These are phyloP conservation scores for Operophtera brumata DNA, from an alignment of 2,888 invertebrate genomes.

Conservation along the genomic window DNA sequence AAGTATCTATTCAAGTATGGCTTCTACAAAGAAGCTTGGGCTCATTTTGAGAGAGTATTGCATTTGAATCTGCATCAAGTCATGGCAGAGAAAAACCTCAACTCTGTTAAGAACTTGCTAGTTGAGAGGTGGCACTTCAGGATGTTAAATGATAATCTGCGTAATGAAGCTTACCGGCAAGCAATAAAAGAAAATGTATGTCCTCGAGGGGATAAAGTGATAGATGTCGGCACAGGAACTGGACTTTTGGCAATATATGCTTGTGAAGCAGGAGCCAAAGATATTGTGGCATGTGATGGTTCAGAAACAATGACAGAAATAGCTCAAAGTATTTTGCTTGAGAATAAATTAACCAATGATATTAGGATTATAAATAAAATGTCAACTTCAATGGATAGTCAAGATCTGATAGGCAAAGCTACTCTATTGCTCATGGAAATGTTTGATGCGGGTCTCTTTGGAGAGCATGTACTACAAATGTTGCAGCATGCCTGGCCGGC, in stretches of 20 bases:
- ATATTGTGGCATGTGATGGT: conserved; percentile 85
- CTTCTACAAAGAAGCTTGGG: conserved; percentile 78
- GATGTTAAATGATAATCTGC: conserved; percentile 87
- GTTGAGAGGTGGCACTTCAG: conserved; percentile 91
- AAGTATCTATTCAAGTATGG: conserved; percentile 75
- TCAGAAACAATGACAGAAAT: conserved; percentile 83
- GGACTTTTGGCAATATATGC: conserved; percentile 87
- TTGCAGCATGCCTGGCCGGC: conserved; percentile 85
- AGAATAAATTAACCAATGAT: conserved; percentile 73
- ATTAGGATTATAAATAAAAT: conserved; percentile 79
- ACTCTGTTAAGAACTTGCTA: conserved; percentile 84
- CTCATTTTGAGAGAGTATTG: conserved; percentile 79
- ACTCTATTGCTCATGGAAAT: conserved; percentile 87
- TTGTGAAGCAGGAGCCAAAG: conserved; percentile 71
- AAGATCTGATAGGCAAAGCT: conserved; percentile 78
- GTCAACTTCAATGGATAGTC: conserved; percentile 79
- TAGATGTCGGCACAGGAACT: conserved; percentile 90
- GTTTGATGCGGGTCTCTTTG: conserved; percentile 90
- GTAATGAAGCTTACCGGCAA: conserved; percentile 84
- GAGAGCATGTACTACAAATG: conserved; percentile 85
- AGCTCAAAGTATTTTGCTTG: conserved; percentile 66
- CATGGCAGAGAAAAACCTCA: conserved; percentile 83
- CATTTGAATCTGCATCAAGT: conserved; percentile 73
- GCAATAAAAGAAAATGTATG: conserved; percentile 82
- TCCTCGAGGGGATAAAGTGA: conserved; percentile 70